Evolutionary conservation across 2,888 invertebrate genomes (phyloP), one percentile per base, ranked within the genome.

Genomic region (Apoda limacodes): DNA sequence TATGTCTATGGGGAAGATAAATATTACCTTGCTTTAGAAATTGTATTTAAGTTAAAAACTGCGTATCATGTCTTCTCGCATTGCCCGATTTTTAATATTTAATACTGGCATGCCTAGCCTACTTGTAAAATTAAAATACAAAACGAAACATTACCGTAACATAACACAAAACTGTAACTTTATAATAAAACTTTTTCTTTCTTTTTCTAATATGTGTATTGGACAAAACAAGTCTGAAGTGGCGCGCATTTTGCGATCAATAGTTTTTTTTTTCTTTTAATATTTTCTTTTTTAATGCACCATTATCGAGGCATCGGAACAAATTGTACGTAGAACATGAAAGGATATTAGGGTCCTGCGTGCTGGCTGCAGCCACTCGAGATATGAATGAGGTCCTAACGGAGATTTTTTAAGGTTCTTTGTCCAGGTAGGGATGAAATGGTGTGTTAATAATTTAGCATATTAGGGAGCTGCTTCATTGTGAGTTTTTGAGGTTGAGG

Each of bases 191-290:
- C n/a, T n/a, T n/a, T n/a, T n/a, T n/a, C n/a, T n/a, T n/a, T n/a
- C n/a, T n/a, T 17, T 68, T 74, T 71, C 64, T 70, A 75, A 70
- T 55, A 76, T 72, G 70, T n/a, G n/a, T n/a, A n/a, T 66, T 71
- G 60, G 60, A 71, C 75, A 74, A 75, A 67, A 67, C 54, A 52
- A 39, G 60, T 60, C 64, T 78, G 62, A 66, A 78, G 76, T 74
- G 71, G 65, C 55, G 48, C 64, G 55, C 17, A 17, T 65, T 71
- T 60, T 56, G 40, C 64, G 61, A 67, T 74, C 74, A 75, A 78
- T 78, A 72, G 74, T 74, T 74, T 70, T 61, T 54, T 48, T 45
- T 7, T 47, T 50, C n/a, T n/a, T n/a, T n/a, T n/a, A n/a, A n/a
- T n/a, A 58, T 56, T 62, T 67, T 60, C 58, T 63, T 66, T 58